These are phyloP conservation scores for Procavia capensis DNA, from an alignment of 2,113 vertebrate species.

Conservation along the genomic window DNA sequence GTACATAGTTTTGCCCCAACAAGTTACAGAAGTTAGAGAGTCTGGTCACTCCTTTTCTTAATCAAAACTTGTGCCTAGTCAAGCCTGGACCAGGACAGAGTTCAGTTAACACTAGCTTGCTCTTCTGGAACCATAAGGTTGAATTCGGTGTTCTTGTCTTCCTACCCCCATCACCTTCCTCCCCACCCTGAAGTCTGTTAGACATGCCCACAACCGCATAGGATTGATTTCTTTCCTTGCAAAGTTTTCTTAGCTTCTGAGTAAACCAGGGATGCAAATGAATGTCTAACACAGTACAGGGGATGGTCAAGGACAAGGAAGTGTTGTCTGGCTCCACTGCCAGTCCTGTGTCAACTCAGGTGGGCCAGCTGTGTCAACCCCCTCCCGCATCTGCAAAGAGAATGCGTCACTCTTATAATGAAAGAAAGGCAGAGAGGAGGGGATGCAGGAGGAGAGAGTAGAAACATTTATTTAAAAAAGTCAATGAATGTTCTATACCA, in stretches of 20 bases:
- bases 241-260: not conserved
- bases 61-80: not conserved
- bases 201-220: not conserved
- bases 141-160: not conserved
- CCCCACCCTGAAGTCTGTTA: not conserved
- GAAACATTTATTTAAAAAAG: not conserved
- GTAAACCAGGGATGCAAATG: not conserved
- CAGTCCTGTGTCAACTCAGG: not conserved
- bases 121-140: not conserved
- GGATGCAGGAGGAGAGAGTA: not conserved
- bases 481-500: not conserved
- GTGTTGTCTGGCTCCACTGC: not conserved
- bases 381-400: not conserved
- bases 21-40: not conserved
- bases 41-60: not conserved
- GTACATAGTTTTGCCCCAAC: not conserved
- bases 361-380: not conserved
- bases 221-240: not conserved
- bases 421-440: no score
- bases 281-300: not conserved
- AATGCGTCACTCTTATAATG: not conserved
- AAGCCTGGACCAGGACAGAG: fast-evolving
- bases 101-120: not conserved
- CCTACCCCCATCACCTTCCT: not conserved
- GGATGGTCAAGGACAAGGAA: not conserved